Evolutionary conservation across 1,140 invertebrate genomes (phyloP).

Genomic region (Anoplophora glabripennis): DNA sequence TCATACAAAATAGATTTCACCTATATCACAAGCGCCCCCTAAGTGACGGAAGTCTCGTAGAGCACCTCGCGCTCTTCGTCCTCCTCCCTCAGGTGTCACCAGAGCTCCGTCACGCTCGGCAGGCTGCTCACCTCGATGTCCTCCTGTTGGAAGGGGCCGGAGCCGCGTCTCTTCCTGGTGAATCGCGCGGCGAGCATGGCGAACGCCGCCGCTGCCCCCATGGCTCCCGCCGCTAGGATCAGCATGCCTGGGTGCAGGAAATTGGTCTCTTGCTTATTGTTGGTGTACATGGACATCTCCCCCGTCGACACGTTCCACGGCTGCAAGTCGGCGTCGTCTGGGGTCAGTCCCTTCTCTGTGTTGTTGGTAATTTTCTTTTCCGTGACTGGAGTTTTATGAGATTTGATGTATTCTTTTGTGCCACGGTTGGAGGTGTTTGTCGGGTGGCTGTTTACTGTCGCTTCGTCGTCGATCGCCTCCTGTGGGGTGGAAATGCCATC

Average conservation of each 20-base stretch:
- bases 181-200: constrained; percentile 47
- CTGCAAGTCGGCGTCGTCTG: no score
- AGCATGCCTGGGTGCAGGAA: constrained; percentile 54
- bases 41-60: constrained; percentile 51
- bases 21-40: constrained; percentile 36
- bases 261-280: constrained; percentile 21
- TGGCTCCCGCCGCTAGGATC: constrained; percentile 45
- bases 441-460: no score
- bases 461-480: no score
- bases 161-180: constrained; percentile 16
- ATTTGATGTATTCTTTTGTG: no score
- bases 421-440: no score
- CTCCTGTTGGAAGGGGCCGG: constrained; percentile 53
- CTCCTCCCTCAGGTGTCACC: constrained; percentile 63
- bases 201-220: constrained; percentile 27
- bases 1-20: constrained; percentile 35
- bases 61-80: constrained; percentile 55
- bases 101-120: constrained; percentile 62
- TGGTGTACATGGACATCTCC: constrained; percentile 42
- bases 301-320: no score
- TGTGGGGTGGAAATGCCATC: no score
- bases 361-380: no score
- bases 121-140: constrained; percentile 68
- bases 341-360: no score
- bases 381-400: no score